Conservation (phyloP, 1,140 invertebrate species). For the Colletes gigas region DNA sequence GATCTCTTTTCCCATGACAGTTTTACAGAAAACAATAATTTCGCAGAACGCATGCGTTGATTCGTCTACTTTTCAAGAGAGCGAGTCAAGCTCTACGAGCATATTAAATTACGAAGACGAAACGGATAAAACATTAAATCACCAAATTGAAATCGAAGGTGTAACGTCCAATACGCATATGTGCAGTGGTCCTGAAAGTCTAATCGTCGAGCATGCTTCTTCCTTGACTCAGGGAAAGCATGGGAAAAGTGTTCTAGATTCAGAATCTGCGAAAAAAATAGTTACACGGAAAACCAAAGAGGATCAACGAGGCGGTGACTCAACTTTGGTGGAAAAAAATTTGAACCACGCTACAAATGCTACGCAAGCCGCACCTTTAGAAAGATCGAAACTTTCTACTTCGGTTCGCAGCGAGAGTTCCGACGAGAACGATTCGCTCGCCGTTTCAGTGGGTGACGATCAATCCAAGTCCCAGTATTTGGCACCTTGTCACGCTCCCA, state of each 20-base stretch:
- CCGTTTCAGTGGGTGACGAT: constrained; percentile 49
- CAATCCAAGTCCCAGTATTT: constrained; percentile 62
- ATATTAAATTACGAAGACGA: not conserved
- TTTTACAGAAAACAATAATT: constrained; percentile 4
- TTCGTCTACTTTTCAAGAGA: not conserved
- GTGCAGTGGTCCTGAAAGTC: not conserved
- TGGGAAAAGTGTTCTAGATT: not conserved
- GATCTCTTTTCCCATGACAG: constrained; percentile 2
- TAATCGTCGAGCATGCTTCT: not conserved
- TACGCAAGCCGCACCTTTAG: constrained; percentile 33
- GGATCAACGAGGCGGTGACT: not conserved
- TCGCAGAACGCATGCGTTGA: not conserved
- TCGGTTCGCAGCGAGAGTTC: constrained; percentile 57
- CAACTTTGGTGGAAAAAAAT: not conserved
- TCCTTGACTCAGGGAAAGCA: not conserved
- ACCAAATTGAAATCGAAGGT: not conserved
- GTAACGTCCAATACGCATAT: not conserved
- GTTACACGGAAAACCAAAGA: not conserved
- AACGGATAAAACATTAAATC: too few relatives aligned
- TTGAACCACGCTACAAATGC: not conserved
- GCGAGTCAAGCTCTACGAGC: not conserved
- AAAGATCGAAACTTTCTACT: constrained; percentile 43
- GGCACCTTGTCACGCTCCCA: constrained; percentile 74
- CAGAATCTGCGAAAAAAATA: too few relatives aligned
- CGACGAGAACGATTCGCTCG: constrained; percentile 64